Base-by-base conservation (phyloP, 2,888 invertebrate genomes). In the Agrypnus murinus region DNA sequence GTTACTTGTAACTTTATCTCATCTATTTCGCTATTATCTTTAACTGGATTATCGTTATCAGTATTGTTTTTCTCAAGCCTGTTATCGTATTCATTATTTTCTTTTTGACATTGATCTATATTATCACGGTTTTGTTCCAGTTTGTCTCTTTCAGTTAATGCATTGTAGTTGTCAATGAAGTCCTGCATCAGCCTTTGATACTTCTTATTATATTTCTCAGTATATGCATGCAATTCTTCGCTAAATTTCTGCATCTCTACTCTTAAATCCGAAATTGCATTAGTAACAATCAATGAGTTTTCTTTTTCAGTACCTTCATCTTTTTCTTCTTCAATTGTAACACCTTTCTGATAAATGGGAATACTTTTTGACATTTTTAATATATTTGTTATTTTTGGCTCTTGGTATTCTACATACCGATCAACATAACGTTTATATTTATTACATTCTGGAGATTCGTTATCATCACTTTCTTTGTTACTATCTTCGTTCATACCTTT, bases 161-260 rank as follows among this genome's bases (percentile, higher is more conserved):
- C 59, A 5, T 78, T 77, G 62, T 82, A 75, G 7, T 80, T 77
- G 10, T 77, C 77, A 57, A 81, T 80, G 68, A 82, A 84, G 12
- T 81, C 78, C 14, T 80, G 76, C 19, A 84, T 76, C 25, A 83
- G 32, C n/a, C 67, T 71, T 2, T 76, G 71, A 40, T 78, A 78
- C 32, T 79, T 72, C 32, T 67, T 72, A 25, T 74, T 71, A 45
- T 77, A 80, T 46, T 71, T 73, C 15, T 73, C 72, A 6, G 73
- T 75, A 64, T 77, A 77, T 8, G 75, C 71, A 10, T 76, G 69
- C 6, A 80, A 58, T 32, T 75, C 65, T 10, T 75, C 71, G 0
- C 69, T 67, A 50, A 80, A 79, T 4, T 74, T 68, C 10, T 72
- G 46, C 74, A 79, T 75, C 9, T 71, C 67, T 8, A 68, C 72